Conservation (phyloP, 2,888 invertebrate species). For the Oscheius myriophilus region DNA sequence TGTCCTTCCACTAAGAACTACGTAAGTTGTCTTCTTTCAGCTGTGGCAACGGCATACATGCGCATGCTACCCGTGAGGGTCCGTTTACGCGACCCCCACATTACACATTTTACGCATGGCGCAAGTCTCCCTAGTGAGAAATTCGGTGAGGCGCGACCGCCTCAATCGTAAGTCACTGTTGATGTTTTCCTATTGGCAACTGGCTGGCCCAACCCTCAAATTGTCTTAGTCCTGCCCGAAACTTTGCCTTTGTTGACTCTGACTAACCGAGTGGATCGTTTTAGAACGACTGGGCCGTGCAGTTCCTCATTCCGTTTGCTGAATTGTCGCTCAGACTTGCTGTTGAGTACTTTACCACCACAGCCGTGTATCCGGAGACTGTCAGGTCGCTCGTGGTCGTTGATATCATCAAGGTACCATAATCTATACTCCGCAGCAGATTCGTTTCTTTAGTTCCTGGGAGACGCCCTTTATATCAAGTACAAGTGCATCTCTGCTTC, state of each 20-base stretch:
- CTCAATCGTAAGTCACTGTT: too few relatives aligned
- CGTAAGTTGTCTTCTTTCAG: too few relatives aligned
- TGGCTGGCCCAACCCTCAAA: too few relatives aligned
- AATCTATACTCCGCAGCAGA: conserved; percentile 10
- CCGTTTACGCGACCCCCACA: too few relatives aligned
- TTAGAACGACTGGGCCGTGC: conserved; percentile 81
- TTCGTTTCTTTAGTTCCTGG: conserved; percentile 76
- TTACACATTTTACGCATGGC: too few relatives aligned
- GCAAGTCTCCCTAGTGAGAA: too few relatives aligned
- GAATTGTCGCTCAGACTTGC: conserved; percentile 83
- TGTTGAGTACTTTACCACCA: conserved; percentile 81
- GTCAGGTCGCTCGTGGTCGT: conserved; percentile 81
- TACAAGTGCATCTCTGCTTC: conserved; percentile 83
- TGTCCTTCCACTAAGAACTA: conserved; percentile 45
- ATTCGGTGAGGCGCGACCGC: too few relatives aligned
- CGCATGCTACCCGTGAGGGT: background rate
- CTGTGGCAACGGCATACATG: background rate
- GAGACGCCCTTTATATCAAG: conserved; percentile 82
- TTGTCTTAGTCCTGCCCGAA: too few relatives aligned
- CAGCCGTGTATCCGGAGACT: conserved; percentile 80
- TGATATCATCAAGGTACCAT: conserved; percentile 78
- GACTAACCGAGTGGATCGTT: background rate
- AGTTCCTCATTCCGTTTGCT: conserved; percentile 87
- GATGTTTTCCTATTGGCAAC: too few relatives aligned
- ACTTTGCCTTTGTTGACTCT: too few relatives aligned